Evolutionary conservation across 2,113 vertebrate species (phyloP), one percentile per base, ranked within the genome.

Genomic region (Dinomys branickii): DNA sequence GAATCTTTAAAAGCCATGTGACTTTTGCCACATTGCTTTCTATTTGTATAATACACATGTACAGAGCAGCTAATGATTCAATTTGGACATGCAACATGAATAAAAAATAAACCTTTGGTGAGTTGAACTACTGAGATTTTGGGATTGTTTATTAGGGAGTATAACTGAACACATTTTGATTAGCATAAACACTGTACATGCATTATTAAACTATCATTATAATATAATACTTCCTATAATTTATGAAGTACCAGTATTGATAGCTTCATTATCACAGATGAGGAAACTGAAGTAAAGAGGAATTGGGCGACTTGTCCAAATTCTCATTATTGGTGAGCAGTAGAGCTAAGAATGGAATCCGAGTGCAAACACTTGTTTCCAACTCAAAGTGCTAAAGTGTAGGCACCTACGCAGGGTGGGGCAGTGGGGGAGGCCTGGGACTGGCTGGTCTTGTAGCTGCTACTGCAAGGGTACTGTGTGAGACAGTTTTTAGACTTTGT

Each of bases 251-350:
- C 38, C 77, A 38, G 47, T 81, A 75, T 93, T 78, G 58, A 56
- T 56, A 91, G 44, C 81, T 33, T 92, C 61, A 81, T 87, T 80
- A 83, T 65, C 47, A 67, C n/a, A 81, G 90, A 58, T 56, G n/a
- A 94, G 54, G 81, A 97, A 61, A 73, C 52, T 41, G 87, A 97
- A 87, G 56, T 67, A 80, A 26, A 63, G 50, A 84, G 24, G 80
- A 80, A 19, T 56, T 90, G 59, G n/a, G 3, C 44, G 58, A 93
- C 7, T 61, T 80, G 26, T 94, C 47, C 7, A 47, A 61, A 77
- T 56, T 83, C 56, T 65, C 28, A n/a, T n/a, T 26, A 10, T 41
- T 59, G 52, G 41, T 83, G 78, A 83, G 22, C 69, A 33, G 56
- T 71, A 92, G 82, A 58, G 28, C 12, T 82, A 63, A 92, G 28